phyloP scores from a whole-genome alignment of 2,113 vertebrate genomes.

The Myotis brandtii region DNA sequence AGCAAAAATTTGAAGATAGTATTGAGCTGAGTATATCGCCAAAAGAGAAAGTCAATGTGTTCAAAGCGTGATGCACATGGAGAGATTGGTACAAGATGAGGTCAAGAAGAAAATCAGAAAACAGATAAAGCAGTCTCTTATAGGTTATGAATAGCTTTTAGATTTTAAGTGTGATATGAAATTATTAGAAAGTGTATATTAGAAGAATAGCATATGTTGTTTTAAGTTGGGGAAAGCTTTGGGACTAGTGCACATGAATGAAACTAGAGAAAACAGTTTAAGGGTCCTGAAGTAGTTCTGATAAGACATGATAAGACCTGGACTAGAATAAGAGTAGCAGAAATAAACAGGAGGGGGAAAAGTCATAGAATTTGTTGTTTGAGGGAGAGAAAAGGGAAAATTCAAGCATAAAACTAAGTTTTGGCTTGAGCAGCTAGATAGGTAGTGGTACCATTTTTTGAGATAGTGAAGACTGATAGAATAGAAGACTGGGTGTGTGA shows the following conservation, averaged over 20 bases:
- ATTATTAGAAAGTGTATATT: background rate
- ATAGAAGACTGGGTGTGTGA: background rate
- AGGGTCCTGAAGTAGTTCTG: background rate
- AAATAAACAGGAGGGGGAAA: background rate
- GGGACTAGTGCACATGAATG: background rate
- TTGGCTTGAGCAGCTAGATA: background rate
- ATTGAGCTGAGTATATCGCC: background rate
- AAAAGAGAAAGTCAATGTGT: background rate
- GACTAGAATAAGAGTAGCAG: background rate
- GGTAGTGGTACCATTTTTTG: background rate
- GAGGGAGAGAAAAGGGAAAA: background rate
- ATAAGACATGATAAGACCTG: background rate
- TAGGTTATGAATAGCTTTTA: background rate
- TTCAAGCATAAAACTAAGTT: background rate
- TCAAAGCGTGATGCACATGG: background rate
- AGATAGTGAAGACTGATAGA: background rate
- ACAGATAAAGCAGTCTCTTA: background rate
- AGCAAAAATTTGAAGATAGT: background rate
- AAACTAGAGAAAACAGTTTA: background rate
- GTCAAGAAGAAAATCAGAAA: background rate
- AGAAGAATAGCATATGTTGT: background rate
- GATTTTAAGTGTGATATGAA: background rate
- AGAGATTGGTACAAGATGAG: background rate
- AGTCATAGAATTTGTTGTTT: background rate
- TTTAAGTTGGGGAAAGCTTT: background rate